Evolutionary conservation across 2,888 invertebrate species (phyloP).

Genomic region (Leptinotarsa haldemani): DNA sequence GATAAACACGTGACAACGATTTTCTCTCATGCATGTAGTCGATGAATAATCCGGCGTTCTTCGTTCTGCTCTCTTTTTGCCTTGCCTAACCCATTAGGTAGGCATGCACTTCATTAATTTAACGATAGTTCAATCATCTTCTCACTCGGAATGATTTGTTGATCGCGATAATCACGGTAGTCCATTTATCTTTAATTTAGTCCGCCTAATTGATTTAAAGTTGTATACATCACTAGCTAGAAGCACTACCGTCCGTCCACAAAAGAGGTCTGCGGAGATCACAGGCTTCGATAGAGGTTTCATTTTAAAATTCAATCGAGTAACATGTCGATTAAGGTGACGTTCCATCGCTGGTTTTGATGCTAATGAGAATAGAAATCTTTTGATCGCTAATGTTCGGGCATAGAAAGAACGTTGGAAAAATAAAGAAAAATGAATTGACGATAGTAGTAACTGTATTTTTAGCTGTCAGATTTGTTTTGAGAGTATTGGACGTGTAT

Average conservation of each 20-base stretch:
- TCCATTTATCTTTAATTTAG: conserved; percentile 45
- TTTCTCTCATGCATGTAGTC: background rate
- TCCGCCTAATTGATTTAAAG: conserved; percentile 29
- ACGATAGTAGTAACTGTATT: background rate
- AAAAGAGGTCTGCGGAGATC: conserved; percentile 17
- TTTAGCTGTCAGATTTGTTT: background rate
- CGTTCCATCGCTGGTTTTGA: conserved; percentile 23
- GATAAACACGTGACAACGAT: no score
- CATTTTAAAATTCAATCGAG: conserved; percentile 51
- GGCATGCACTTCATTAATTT: conserved; percentile 23
- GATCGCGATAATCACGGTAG: conserved; percentile 40
- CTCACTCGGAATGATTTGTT: conserved; percentile 37
- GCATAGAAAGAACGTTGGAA: background rate
- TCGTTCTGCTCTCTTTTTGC: conserved; percentile 8
- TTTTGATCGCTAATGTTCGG: conserved; percentile 9
- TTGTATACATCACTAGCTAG: conserved; percentile 20
- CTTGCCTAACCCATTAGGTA: background rate
- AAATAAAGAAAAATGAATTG: background rate
- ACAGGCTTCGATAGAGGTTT: conserved; percentile 51
- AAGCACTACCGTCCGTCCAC: conserved; percentile 9
- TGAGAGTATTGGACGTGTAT: background rate
- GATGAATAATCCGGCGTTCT: conserved; percentile 2
- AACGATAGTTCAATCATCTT: conserved; percentile 24
- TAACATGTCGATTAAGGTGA: conserved; percentile 46
- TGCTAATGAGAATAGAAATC: conserved; percentile 22